These are phyloP conservation scores for Petromus typicus DNA, from an alignment of 2,113 vertebrate genomes.

Conservation along the genomic window DNA sequence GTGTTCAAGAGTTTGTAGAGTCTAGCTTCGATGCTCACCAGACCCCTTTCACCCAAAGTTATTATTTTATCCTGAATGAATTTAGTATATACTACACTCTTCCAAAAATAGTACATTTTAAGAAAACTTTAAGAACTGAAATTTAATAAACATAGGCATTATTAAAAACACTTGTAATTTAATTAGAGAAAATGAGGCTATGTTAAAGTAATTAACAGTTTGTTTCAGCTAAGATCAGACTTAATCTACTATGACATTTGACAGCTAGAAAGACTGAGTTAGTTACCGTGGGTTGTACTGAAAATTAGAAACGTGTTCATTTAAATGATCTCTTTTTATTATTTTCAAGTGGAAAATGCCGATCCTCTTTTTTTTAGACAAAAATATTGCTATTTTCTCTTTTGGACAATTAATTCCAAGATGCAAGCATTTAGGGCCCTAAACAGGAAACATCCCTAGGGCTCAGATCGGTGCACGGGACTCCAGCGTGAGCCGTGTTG, in stretches of 20 bases:
- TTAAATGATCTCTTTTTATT: background rate
- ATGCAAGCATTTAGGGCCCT: background rate
- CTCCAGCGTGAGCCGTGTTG: slow-evolving; percentile 55
- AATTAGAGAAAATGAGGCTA: background rate
- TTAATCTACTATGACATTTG: background rate
- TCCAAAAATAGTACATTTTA: background rate
- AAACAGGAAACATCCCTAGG: background rate
- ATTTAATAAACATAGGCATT: background rate
- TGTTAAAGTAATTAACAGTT: background rate
- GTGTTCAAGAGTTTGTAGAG: background rate
- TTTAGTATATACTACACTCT: background rate
- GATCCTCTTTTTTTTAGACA: background rate
- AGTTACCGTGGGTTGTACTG: background rate
- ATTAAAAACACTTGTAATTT: background rate
- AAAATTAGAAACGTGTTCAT: background rate
- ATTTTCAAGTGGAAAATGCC: background rate
- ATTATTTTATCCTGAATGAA: background rate
- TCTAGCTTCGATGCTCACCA: background rate
- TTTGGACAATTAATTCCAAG: background rate
- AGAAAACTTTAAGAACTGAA: background rate
- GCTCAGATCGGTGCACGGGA: slow-evolving; percentile 40
- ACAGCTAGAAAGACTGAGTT: background rate
- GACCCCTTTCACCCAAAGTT: background rate
- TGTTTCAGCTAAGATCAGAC: background rate
- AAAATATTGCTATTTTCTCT: background rate